Base-by-base conservation (phyloP, 2,888 invertebrate species). In the Heliconius aoede region DNA sequence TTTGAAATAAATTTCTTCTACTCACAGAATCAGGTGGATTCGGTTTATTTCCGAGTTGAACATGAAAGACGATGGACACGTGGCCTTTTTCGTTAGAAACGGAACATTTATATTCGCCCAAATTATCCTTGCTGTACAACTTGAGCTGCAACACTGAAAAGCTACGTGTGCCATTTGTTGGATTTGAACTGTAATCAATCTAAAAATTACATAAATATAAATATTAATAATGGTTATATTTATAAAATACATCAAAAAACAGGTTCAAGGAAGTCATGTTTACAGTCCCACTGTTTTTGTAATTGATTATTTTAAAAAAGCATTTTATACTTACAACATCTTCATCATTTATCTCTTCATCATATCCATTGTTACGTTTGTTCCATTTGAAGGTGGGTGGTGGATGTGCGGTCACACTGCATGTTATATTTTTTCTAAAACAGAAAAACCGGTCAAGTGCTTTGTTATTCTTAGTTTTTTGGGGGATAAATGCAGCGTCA, bases 361-460 rank as follows among this genome's bases (percentile, higher is more conserved):
- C 86, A 72, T 82, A 87, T 74, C 84, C 84, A 0, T 82, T 79
- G 40, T 78, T 74, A 51, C 87, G 85, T 71, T 86, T 87, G 79
- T 79, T 85, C 94, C 94, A 94, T 55, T 82, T 84, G 84, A 88
- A 94, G 1, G 83, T 87, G 0, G 94, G 92, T 8, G 85, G 85
- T 0, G 94, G 94, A 76, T 90, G 86, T 1, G 92, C 94, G 21
- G 89, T 86, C 3, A 91, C 90, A 69, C 85, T 88, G 84, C 94
- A 94, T 0, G 90, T 90, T 74, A 94, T 89, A 77, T 91, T 91
- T 81, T 94, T 94, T 4, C 94, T 94, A 86, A n/a, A 88, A 73
- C 15, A 30, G 13, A 69, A 26, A 36, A 51, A 32, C 21, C 21
- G 18, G 5, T 18, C 3, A 46, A 8, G 8, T 46, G 18, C 46